Evolutionary conservation across 2,888 invertebrate species (phyloP), one percentile per base, ranked within the genome.

Genomic region (Xestia c-nigrum): DNA sequence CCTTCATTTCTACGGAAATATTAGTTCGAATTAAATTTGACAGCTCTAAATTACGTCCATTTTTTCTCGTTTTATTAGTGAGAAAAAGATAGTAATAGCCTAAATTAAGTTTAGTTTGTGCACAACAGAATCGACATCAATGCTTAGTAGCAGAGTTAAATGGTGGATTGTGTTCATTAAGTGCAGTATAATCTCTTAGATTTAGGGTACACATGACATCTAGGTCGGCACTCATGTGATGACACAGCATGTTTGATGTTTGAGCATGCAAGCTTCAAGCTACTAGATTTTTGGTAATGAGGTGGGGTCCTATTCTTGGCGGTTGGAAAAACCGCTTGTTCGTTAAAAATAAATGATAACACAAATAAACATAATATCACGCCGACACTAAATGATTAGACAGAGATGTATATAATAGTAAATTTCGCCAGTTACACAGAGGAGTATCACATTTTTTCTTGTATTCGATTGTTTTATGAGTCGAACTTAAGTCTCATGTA

Each of bases 261-360:
- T 46, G 46, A 46, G 21, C 12, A 16, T 72, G 40, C 57, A 72
- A 47, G 57, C 57, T 47, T 21, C 4, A 19, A 72, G 47, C 72
- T 24, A 59, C n/a, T 12, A 43, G 19, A 64, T 21, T 64, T 64
- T 72, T 5, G 12, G 5, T 4, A 14, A 38, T 21, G 1, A 19
- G 76, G 46, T 61, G 55, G 9, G 46, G 78, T 65, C 38, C 19
- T 16, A 61, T 0, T 78, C 52, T 52, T 1, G 14, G 70, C 59
- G 59, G 6, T 52, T n/a, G n/a, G n/a, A n/a, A n/a, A n/a, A n/a
- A n/a, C n/a, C n/a, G n/a, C n/a, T n/a, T n/a, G n/a, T n/a, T n/a
- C n/a, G n/a, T n/a, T n/a, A n/a, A n/a, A n/a, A n/a, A n/a, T n/a
- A n/a, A n/a, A n/a, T n/a, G 21, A 52, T 21, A 7, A 55, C n/a